These are phyloP conservation scores for Magallana ariakensis DNA, from an alignment of 1,140 invertebrate species.

Conservation along the genomic window DNA sequence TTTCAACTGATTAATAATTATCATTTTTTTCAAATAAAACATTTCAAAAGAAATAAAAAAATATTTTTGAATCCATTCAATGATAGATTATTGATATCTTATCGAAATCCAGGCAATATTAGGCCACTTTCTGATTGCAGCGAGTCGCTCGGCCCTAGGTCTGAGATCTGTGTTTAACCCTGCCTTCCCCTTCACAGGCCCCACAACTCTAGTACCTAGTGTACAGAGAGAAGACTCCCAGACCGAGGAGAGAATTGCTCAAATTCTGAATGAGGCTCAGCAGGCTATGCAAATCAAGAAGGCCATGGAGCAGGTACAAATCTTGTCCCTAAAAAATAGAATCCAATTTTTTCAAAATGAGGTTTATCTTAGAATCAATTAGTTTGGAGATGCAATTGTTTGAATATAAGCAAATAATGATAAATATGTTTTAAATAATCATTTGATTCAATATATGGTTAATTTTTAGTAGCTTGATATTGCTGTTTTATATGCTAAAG, in stretches of 20 bases:
- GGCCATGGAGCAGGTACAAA: constrained; percentile 21
- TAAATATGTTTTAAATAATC: too few species aligned
- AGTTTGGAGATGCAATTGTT: too few species aligned
- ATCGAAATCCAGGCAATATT: constrained; percentile 15
- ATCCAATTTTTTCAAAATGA: too few species aligned
- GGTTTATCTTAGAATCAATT: too few species aligned
- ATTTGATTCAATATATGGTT: too few species aligned
- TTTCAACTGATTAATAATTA: not conserved
- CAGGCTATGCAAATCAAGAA: constrained; percentile 80
- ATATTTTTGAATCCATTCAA: not conserved
- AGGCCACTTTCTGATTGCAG: constrained; percentile 28
- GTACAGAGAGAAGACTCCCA: constrained; percentile 87
- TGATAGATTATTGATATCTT: not conserved
- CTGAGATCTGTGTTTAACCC: constrained; percentile 50
- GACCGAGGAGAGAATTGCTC: constrained; percentile 94
- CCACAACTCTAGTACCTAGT: constrained; percentile 80
- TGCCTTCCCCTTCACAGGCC: constrained; percentile 80
- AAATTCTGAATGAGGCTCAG: constrained; percentile 93
- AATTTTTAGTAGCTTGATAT: too few species aligned
- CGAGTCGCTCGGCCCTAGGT: constrained; percentile 21
- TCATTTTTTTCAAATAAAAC: not conserved
- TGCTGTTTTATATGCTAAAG: too few species aligned
- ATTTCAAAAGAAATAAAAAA: not conserved
- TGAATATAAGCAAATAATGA: too few species aligned
- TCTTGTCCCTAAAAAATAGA: not conserved